Evolutionary conservation across 2,888 invertebrate genomes (phyloP), one percentile per base, ranked within the genome.

Genomic region (Marasmarcha lunaedactyla): DNA sequence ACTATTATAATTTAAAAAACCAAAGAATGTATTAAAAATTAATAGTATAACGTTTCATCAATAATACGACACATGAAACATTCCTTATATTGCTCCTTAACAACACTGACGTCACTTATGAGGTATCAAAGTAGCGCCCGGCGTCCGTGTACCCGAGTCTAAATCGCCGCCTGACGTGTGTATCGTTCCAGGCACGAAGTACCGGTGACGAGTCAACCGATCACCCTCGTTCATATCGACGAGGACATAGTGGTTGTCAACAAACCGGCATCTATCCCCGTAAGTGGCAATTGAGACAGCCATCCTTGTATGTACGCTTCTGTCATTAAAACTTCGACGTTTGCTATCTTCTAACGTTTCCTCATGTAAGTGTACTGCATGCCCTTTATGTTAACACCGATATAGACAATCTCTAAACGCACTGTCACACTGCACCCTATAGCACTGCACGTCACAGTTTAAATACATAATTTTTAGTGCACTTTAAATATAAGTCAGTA

Each of bases 251-350:
- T 99, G 86, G 98, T 99, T 86, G 95, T 98, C 86, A 96, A 98
- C 91, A 98, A 98, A 90, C 98, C 98, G 79, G 94, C 97, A 86
- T 98, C 98, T 85, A 96, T 98, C 88, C 98, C 98, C 85, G 96
- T 97, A 94, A 95, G 94, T 94, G 91, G 91, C 91, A 88, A 88
- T 85, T 89, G 89, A 87, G 89, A 90, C 90, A 83, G 89, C 90
- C 90, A 90, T 89, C 57, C 55, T 66, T 67, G 66, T 71, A 63
- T 91, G 86, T 92, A 91, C 88, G 91, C 91, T 92, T 69, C 88
- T 90, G 51, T 87, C 69, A 62, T 85, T 86, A 85, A 87, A 91
- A 46, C 46, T 46, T 50, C 47, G 7, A 20, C 50, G 50, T 53
- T 55, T 53, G 50, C 55, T 49, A 49, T 46, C 48, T 5, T 20